Evolutionary conservation across 2,888 invertebrate species (phyloP), one percentile per base, ranked within the genome.

Genomic region (Pandemis corylana): DNA sequence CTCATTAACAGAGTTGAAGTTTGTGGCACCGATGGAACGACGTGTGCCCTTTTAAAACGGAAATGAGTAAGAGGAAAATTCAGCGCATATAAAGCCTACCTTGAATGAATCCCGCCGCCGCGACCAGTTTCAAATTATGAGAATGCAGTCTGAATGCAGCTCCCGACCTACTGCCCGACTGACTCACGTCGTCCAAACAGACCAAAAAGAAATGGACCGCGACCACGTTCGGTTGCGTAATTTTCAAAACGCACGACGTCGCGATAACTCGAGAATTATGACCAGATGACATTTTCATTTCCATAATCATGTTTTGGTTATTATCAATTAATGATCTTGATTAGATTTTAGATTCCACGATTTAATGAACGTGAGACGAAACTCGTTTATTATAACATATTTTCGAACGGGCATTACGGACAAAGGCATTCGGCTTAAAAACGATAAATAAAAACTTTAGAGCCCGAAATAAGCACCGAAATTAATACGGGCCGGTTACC

Each of bases 401-500:
- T 59, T 59, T 59, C 80, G 83, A 84, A 85, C 86, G 84, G 85
- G 82, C 82, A 79, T 80, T 79, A 81, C 81, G 76, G 78, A 75
- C 81, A 80, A 79, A 81, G 81, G 82, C 84, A 86, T 86, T 86
- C 82, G 80, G 82, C 80, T 84, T 83, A 77, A 72, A 85, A 84
- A 84, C 82, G 83, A 85, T 83, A 86, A 85, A 88, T 85, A 87
- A 85, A 84, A 86, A 85, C 83, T 75, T 75, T 75, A 75, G 56
- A 71, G 75, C 75, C 61, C 75, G 67, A 75, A 71, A 75, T 71
- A 70, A 75, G 68, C 20, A 82, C 81, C 82, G 83, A 85, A 86
- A 86, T 85, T 84, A 86, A 85, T 86, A 84, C 85, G 80, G 86
- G 87, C 87, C 88, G 88, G 88, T 88, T 92, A 89, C 92, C 92